Evolutionary conservation across 2,113 vertebrate genomes (phyloP).

Genomic region (Pituophis catenifer): DNA sequence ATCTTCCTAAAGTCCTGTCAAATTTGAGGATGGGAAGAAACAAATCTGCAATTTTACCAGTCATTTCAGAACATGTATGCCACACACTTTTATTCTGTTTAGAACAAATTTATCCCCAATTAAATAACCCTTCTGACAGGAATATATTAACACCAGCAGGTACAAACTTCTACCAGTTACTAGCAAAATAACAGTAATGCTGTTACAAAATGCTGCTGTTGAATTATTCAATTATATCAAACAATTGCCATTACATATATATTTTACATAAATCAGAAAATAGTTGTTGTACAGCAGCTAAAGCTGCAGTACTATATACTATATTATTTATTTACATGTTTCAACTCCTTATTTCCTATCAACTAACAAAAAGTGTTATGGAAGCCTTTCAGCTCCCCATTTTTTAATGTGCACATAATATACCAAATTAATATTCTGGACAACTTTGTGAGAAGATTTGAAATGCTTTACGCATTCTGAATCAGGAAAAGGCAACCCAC

Average conservation of each 20-base stretch:
- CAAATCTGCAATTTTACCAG: slow-evolving; percentile 22
- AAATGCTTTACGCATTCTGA: neutral
- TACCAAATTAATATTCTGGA: neutral
- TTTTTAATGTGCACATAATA: neutral
- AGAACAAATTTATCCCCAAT: neutral
- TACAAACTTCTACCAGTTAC: neutral
- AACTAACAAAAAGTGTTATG: neutral
- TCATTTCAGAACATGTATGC: slow-evolving; percentile 15
- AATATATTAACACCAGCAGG: neutral
- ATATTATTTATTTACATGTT: neutral
- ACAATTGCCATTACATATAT: neutral
- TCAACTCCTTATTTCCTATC: neutral
- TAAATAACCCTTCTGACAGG: neutral
- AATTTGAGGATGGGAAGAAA: slow-evolving; percentile 1
- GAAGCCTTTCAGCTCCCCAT: neutral
- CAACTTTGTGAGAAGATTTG: neutral
- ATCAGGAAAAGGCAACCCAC: neutral
- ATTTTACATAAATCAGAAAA: neutral
- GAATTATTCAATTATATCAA: neutral
- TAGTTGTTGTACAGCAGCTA: neutral
- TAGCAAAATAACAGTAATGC: neutral
- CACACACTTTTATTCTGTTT: slow-evolving; percentile 11
- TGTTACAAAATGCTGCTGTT: neutral
- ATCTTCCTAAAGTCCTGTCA: slow-evolving; percentile 14
- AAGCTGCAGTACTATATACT: neutral